phyloP scores from a whole-genome alignment of 2,113 vertebrate genomes.

The Vidua macroura region DNA sequence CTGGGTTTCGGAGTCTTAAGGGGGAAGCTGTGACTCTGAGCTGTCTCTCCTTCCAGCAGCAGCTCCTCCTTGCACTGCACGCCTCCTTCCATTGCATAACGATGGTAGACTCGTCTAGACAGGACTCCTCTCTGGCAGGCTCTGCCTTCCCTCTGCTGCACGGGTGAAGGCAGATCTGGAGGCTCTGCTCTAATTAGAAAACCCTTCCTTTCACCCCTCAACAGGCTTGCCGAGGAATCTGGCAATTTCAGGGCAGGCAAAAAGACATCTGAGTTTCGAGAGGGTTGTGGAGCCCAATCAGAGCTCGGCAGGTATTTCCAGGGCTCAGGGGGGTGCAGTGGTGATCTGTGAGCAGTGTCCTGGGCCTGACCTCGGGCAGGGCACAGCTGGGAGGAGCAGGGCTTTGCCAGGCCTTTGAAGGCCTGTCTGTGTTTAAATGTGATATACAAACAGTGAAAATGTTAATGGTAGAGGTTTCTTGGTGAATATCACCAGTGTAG shows the following conservation, averaged over 20 bases:
- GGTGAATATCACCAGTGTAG: not conserved
- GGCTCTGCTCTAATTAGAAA: not conserved
- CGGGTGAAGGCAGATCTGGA: not conserved
- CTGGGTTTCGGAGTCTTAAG: not conserved
- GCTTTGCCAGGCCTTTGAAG: not conserved
- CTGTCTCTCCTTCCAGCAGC: not conserved
- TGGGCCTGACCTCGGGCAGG: not conserved
- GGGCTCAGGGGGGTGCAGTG: not conserved
- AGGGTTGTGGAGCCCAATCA: not conserved
- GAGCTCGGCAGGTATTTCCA: not conserved
- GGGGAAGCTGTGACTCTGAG: conserved; percentile 28
- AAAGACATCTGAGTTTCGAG: not conserved
- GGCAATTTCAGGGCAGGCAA: not conserved
- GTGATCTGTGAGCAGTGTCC: not conserved
- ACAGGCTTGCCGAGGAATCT: not conserved
- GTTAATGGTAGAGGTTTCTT: not conserved
- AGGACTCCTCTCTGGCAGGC: not conserved
- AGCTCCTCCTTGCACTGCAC: not conserved
- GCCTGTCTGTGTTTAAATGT: not conserved
- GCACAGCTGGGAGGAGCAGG: not conserved
- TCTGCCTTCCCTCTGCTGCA: not conserved
- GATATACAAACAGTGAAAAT: not conserved
- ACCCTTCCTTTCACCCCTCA: not conserved
- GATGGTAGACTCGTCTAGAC: conserved; percentile 37
- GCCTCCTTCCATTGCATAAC: not conserved